A percentile compares a stretch with the other conserved stretches of the same genome.
Conservation (phyloP, 1,140 invertebrate genomes). For the Bombus vancouverensis region DNA sequence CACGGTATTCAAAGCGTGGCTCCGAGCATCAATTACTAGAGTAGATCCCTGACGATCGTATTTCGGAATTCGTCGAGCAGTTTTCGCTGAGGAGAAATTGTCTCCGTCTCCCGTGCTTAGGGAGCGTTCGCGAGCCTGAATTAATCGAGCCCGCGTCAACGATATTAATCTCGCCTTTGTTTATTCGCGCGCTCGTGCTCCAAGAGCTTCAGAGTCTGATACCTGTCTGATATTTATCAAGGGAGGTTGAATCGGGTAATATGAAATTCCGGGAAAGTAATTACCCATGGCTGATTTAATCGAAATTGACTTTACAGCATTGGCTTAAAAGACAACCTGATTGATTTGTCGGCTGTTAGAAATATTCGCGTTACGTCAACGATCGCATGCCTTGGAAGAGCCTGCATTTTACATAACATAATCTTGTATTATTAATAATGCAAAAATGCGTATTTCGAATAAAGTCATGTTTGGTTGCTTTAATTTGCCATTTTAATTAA, state of each 20-base stretch:
- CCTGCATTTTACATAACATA: not conserved
- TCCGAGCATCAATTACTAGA: conserved; percentile 21
- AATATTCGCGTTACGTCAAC: not conserved
- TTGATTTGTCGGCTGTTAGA: not conserved
- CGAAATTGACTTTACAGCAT: not conserved
- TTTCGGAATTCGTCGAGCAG: not conserved
- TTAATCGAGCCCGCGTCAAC: conserved; percentile 1
- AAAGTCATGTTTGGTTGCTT: not conserved
- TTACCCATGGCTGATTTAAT: not conserved
- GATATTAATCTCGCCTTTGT: conserved; percentile 18
- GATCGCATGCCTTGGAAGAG: not conserved
- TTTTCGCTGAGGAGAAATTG: not conserved
- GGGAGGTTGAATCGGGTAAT: not conserved
- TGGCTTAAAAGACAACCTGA: not conserved
- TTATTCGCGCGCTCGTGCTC: not conserved
- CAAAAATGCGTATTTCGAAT: not conserved
- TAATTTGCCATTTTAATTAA: not conserved
- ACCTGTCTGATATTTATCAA: conserved; percentile 3
- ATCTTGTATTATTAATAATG: not conserved
- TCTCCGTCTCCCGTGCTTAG: not conserved
- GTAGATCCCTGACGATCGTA: not conserved
- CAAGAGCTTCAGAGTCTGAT: not conserved
- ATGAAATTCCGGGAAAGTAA: not conserved
- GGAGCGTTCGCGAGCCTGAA: not conserved
- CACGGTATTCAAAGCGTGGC: conserved; percentile 15